Base-by-base conservation (phyloP, 2,797 vertebrate species). In the Pelobates cultripes region DNA sequence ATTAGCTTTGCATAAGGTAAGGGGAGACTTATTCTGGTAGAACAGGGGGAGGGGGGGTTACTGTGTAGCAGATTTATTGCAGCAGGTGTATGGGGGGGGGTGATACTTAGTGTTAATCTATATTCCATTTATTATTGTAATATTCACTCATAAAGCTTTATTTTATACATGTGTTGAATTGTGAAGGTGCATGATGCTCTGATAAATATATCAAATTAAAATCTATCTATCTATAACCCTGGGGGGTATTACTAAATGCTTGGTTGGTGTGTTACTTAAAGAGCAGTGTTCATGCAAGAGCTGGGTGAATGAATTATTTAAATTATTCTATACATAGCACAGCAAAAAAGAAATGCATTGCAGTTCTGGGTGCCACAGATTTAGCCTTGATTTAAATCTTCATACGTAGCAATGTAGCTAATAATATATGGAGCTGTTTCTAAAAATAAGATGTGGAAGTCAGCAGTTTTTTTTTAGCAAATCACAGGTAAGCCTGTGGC, bases 1-100 rank as follows among this genome's bases (percentile, higher is more conserved):
- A 93, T 94, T 94, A 95, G 95, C 96, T 92, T 94, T 94, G 93
- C 93, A 94, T 82, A 94, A 98, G 96, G 97, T 98, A 98, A 98
- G 97, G 92, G 87, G 90, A 90, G 92, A 7, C 9, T 40, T 40
- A 14, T n/a, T 64, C 61, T 64, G 6, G 14, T 60, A 60, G 4
- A 60, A 60, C 15, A 15, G 2, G 28, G 28, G 28, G n/a, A n/a
- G n/a, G 28, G 28, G 28, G 28, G 15, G 12, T 3, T 5, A 60
- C 12, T 3, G 15, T 60, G 28, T 28, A 28, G 28, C 28, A 28
- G 28, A 28, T 28, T 28, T 28, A 28, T 28, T 10, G 57, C 57
- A 14, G 61, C 28, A 14, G 40, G 61, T 64, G 61, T 64, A 4
- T 64, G 61, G 47, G 47, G 15, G 61, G 61, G n/a, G 73, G 15